phyloP scores from a whole-genome alignment of 2,888 invertebrate species.

The Aproaerema taeniolella region DNA sequence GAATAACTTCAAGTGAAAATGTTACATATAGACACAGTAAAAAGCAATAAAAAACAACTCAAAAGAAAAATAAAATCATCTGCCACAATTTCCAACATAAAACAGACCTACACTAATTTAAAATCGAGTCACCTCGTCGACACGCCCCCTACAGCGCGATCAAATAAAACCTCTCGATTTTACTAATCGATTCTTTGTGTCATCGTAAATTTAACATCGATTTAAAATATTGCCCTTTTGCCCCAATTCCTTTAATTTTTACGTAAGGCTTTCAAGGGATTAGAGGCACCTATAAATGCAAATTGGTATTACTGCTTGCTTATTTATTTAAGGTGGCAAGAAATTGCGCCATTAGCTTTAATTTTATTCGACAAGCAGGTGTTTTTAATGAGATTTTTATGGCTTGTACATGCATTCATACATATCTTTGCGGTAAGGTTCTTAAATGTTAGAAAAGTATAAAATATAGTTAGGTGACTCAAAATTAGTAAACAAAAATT shows the following conservation, averaged over 20 bases:
- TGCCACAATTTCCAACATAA: background rate
- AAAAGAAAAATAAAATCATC: background rate
- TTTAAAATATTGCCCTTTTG: constrained; percentile 18
- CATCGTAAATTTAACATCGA: constrained; percentile 20
- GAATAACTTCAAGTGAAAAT: background rate
- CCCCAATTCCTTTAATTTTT: constrained; percentile 16
- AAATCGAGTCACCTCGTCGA: background rate
- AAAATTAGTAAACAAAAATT: background rate
- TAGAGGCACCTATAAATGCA: constrained; percentile 13
- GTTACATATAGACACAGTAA: background rate
- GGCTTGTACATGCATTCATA: background rate
- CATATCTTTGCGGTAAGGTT: background rate
- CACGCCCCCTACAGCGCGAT: constrained; percentile 13
- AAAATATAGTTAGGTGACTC: background rate
- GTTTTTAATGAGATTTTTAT: background rate
- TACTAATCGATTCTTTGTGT: constrained; percentile 19
- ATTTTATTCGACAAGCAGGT: background rate
- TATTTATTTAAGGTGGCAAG: constrained; percentile 5
- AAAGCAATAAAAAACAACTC: background rate
- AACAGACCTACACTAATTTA: background rate
- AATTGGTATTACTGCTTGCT: constrained; percentile 11
- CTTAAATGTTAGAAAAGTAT: background rate
- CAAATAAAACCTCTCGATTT: constrained; percentile 17
- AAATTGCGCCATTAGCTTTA: constrained; percentile 6
- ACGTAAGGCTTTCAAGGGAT: constrained; percentile 10